These are phyloP conservation scores for Cynopterus brachyotis DNA, from an alignment of 2,113 vertebrate species.

Conservation along the genomic window DNA sequence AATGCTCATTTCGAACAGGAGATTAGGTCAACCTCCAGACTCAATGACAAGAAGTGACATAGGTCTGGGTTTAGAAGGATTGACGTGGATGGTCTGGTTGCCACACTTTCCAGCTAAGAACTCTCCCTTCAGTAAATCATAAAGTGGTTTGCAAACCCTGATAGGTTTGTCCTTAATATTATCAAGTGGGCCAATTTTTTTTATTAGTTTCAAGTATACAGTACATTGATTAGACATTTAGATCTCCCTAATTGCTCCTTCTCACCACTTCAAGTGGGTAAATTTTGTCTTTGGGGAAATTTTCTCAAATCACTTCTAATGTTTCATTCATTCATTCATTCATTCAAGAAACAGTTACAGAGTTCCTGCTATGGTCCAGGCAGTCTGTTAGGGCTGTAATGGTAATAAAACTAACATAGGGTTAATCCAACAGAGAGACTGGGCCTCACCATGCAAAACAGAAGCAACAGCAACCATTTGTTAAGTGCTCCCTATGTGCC, in stretches of 20 bases:
- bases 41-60: not conserved
- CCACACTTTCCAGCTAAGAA: not conserved
- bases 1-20: not conserved
- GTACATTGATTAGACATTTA: too few relatives aligned
- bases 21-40: not conserved
- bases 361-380: not conserved
- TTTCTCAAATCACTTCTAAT: not conserved
- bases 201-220: too few relatives aligned
- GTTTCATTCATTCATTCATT: not conserved
- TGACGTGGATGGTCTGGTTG: not conserved
- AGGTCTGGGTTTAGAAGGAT: not conserved
- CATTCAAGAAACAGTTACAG: not conserved
- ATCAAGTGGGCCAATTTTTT: not conserved
- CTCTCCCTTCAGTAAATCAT: not conserved
- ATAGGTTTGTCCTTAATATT: not conserved
- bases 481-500: not conserved
- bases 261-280: not conserved
- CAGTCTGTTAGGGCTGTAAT: not conserved
- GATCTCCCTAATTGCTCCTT: too few relatives aligned
- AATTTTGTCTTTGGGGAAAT: conserved; percentile 1
- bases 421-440: not conserved
- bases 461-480: not conserved
- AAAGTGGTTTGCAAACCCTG: not conserved
- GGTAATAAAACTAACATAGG: not conserved
- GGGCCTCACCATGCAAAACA: not conserved